A percentile compares a stretch with the other conserved stretches of the same genome.
Conservation (phyloP, 2,113 vertebrate species). For the Centropus unirufus region DNA sequence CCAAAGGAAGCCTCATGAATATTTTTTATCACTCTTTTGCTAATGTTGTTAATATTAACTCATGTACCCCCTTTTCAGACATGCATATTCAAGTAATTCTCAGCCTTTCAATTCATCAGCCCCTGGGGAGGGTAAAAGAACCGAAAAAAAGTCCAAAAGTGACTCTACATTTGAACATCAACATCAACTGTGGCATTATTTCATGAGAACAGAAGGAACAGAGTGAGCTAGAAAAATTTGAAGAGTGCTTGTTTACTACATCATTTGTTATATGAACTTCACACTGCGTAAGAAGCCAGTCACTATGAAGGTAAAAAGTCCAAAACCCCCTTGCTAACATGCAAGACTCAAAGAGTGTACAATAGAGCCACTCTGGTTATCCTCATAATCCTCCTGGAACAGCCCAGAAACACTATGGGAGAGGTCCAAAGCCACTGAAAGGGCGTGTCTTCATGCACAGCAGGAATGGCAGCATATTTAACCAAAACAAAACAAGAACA, state of each 20-base stretch:
- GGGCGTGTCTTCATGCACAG: background rate
- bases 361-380: background rate
- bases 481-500: background rate
- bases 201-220: background rate
- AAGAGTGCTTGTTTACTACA: background rate
- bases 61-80: background rate
- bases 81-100: background rate
- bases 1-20: background rate
- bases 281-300: background rate
- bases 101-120: background rate
- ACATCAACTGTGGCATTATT: background rate
- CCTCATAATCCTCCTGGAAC: background rate
- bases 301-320: background rate
- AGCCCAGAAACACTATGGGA: background rate
- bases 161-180: background rate
- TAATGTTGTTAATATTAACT: background rate
- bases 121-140: background rate
- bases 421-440: background rate
- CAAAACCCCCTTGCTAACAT: rapidly evolving
- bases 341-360: too few species aligned
- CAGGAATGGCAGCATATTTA: background rate
- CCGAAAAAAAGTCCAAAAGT: background rate
- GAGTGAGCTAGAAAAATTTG: background rate
- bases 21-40: background rate
- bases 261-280: background rate